Evolutionary conservation across 1,140 invertebrate species (phyloP), one percentile per base, ranked within the genome.

Genomic region (Leptestheria dahalacensis): DNA sequence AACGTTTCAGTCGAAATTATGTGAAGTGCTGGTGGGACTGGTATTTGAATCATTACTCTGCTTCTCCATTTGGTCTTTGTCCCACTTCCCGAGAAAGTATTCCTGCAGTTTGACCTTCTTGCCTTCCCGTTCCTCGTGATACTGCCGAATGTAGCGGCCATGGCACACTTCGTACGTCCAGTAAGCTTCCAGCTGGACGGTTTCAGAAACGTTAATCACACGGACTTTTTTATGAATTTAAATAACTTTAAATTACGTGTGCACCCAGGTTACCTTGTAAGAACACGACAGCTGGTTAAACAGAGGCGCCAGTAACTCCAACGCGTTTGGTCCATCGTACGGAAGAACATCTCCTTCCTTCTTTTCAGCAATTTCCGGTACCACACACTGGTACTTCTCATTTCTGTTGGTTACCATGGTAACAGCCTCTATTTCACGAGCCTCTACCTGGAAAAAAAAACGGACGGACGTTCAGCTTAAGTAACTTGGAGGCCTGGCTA

Each of bases 161-260:
- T 97, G 94, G 69, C 95, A 97, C 10, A 98, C 75, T 74, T 97
- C 92, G 75, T 97, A 98, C 0, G 88, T 92, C 95, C 94, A 97
- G 71, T 95, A 98, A 47, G 84, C 84, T 71, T 97, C 94, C 58
- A 97, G 74, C 81, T 85, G 63, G 50, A 68, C n/a, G n/a, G n/a
- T n/a, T n/a, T n/a, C n/a, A n/a, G n/a, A n/a, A n/a, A n/a, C n/a
- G 68, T 62, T 52, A 61, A 65, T 64, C 61, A 65, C 50, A 63
- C 26, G 21, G 61, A 59, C 57, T 23, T 12, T 15, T 57, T 48
- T 57, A 3, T 1, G 59, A 25, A 10, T 47, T 23, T 58, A 4
- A 20, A 20, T 2, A 33, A 1, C 18, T 28, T 57, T 18, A 2
- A 25, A 57, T 12, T 33, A 26, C 26, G 15, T 10, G n/a, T 23